Percentiles rank a stretch among this genome's conserved stretches.
These are phyloP conservation scores for Clinocottus analis DNA, from an alignment of 2,113 vertebrate genomes.

Conservation along the genomic window DNA sequence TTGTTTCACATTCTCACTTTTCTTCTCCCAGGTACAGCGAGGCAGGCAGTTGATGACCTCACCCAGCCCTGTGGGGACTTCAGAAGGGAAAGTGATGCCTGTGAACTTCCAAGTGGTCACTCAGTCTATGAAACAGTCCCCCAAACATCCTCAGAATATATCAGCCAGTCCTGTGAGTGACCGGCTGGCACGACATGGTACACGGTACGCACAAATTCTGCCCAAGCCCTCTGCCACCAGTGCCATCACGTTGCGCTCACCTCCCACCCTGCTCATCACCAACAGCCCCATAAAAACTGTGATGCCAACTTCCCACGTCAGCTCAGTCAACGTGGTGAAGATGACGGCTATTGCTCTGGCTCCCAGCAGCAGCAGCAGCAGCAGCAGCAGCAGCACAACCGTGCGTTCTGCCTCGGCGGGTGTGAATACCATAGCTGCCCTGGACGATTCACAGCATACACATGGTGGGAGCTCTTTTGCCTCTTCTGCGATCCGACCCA, in stretches of 20 bases:
- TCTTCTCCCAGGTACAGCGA: slow-evolving; percentile 88
- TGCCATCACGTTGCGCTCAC: slow-evolving; percentile 95
- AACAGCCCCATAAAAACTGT: slow-evolving; percentile 99
- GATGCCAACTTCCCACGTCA: slow-evolving; percentile 92
- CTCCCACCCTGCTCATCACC: slow-evolving; percentile 95
- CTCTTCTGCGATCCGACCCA: slow-evolving; percentile 79
- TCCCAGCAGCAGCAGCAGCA: slow-evolving; percentile 86
- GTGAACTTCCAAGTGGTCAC: slow-evolving; percentile 97
- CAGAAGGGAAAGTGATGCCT: slow-evolving; percentile 95
- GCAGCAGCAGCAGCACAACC: slow-evolving; percentile 76
- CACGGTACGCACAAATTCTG: slow-evolving; percentile 94
- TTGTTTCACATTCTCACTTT: slow-evolving; percentile 85
- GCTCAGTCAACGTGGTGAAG: slow-evolving; percentile 96
- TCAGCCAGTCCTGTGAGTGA: slow-evolving; percentile 96
- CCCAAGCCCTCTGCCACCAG: slow-evolving; percentile 95
- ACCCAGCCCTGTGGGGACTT: slow-evolving; percentile 90
- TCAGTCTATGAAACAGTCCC: slow-evolving; percentile 94
- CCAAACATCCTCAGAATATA: slow-evolving; percentile 94
- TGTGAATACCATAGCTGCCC: slow-evolving; percentile 72
- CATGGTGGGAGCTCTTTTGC: slow-evolving; percentile 84
- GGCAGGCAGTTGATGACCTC: slow-evolving; percentile 95
- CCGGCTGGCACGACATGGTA: slow-evolving; percentile 90
- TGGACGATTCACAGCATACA: slow-evolving; percentile 85
- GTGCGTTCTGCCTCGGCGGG: slow-evolving; percentile 88
- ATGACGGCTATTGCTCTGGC: slow-evolving; percentile 97